Evolutionary conservation across 2,888 invertebrate genomes (phyloP), one percentile per base, ranked within the genome.

Genomic region (Brachyopa scutellaris): DNA sequence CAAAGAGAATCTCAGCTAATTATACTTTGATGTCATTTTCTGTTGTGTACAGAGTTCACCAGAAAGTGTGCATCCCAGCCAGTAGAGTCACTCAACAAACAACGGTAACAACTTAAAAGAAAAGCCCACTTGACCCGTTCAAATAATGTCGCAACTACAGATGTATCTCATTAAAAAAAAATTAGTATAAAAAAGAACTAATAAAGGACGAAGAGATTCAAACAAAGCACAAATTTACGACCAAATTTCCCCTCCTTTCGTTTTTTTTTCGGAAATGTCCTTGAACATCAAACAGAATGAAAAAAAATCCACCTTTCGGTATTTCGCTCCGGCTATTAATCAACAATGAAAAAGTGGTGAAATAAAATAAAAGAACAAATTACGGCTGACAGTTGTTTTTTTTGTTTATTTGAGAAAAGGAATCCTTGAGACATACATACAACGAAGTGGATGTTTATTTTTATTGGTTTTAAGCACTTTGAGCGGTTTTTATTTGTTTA

Each of bases 281-380:
- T 61, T 72, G 57, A 38, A 61, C 31, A 72, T 31, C 15, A 29
- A n/a, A 53, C 4, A n/a, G n/a, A n/a, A n/a, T n/a, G n/a, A n/a
- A 31, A 40, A 64, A 57, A 64, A 36, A 19, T 36, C n/a, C 42
- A 8, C 17, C 13, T 26, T 23, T n/a, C 15, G 19, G 19, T 11
- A 31, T 19, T 38, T 77, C 9, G 23, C 9, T 26, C 73, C 61
- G 61, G 33, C 47, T 73, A 73, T 73, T 79, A 79, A 61, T 73
- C 67, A 73, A 73, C 53, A 73, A 61, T 61, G 61, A 62, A 73
- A 73, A 73, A 49, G 47, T 67, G 67, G 19, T 55, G 26, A 61
- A 66, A 62, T 42, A 33, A 40, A 64, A 59, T 42, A 61, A 73
- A 15, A 21, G 8, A 11, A 45, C 9, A 21, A 57, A 51, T 64